phyloP scores from a whole-genome alignment of 2,888 invertebrate genomes.

The Punctoribates punctum region DNA sequence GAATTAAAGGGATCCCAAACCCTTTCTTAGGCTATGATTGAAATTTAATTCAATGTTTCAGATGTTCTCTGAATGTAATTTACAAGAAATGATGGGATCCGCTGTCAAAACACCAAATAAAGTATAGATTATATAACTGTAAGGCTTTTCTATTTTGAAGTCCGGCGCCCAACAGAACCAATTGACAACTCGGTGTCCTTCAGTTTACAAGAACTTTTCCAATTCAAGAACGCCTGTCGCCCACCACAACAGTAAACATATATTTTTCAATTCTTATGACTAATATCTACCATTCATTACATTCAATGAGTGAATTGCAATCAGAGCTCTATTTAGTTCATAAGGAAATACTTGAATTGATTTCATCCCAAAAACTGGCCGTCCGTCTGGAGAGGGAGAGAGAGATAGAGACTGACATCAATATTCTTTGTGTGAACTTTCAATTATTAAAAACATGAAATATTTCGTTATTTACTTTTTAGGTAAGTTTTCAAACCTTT shows the following conservation, averaged over 20 bases:
- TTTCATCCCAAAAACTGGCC: background rate
- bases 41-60: no score
- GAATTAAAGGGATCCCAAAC: no score
- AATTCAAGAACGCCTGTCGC: conserved; percentile 32
- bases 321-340: background rate
- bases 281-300: conserved; percentile 1
- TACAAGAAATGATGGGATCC: conserved; percentile 9
- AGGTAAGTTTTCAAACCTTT: background rate
- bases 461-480: background rate
- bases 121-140: conserved; percentile 22
- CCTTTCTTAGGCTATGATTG: no score
- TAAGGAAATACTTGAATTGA: background rate
- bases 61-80: background rate
- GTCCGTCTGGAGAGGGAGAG: background rate
- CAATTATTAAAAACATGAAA: background rate
- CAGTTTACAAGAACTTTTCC: background rate
- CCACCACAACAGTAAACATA: background rate
- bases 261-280: conserved; percentile 9
- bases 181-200: conserved; percentile 37
- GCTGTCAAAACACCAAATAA: conserved; percentile 18
- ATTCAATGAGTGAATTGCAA: background rate
- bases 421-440: background rate
- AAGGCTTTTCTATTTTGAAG: background rate
- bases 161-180: background rate
- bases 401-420: background rate